phyloP scores from a whole-genome alignment of 2,797 vertebrate genomes.

The Micrastur ruficollis region DNA sequence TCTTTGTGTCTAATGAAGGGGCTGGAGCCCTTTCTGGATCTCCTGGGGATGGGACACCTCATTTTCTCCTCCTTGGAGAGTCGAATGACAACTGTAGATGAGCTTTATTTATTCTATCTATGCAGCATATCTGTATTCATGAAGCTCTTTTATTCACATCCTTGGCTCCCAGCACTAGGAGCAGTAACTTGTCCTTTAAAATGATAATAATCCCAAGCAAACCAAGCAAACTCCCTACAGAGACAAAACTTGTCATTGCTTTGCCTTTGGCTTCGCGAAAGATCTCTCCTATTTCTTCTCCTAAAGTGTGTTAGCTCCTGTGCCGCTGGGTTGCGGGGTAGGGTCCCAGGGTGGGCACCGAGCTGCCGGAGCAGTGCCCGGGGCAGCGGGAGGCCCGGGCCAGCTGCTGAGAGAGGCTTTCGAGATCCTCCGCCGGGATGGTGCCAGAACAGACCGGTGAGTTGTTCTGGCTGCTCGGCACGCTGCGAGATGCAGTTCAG shows the following conservation, averaged over 20 bases:
- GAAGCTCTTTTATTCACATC: background rate
- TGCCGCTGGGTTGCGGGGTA: rapidly evolving
- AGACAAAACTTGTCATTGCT: background rate
- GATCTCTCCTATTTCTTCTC: background rate
- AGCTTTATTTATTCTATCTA: background rate
- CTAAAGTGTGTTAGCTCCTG: background rate
- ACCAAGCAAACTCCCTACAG: background rate
- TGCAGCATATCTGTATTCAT: background rate
- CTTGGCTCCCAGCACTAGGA: background rate
- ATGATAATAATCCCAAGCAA: background rate
- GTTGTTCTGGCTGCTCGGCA: background rate
- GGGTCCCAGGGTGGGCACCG: background rate
- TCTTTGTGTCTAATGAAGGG: background rate
- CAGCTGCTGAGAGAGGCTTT: background rate
- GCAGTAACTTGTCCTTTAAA: background rate
- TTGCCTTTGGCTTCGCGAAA: background rate
- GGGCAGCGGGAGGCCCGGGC: background rate
- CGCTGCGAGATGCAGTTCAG: background rate
- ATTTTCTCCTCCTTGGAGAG: background rate
- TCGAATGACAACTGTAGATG: background rate
- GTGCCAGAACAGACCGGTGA: rapidly evolving
- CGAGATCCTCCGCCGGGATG: background rate
- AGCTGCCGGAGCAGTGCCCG: background rate
- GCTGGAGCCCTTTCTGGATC: background rate
- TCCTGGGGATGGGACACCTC: background rate